Evolutionary conservation across 2,113 vertebrate genomes (phyloP).

Genomic region (Mormoops blainvillei): DNA sequence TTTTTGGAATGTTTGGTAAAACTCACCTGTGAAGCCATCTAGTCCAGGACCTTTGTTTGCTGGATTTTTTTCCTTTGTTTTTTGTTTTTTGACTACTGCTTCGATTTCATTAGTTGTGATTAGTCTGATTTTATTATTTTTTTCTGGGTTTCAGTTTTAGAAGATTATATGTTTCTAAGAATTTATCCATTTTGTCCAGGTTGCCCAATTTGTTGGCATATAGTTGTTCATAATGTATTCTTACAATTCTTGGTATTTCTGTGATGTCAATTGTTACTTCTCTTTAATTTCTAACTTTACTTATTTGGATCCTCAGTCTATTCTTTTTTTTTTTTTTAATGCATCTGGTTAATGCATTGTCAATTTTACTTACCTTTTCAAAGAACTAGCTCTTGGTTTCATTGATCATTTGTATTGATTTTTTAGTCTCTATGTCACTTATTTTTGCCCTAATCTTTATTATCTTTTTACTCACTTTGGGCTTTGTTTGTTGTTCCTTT

Average conservation of each 20-base stretch:
- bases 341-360: background rate
- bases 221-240: background rate
- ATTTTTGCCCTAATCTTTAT: background rate
- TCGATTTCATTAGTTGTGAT: background rate
- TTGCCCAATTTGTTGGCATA: background rate
- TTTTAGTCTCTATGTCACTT: background rate
- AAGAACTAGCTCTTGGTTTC: background rate
- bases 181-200: background rate
- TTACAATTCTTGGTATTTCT: background rate
- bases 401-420: background rate
- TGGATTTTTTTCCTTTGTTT: background rate
- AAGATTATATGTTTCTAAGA: background rate
- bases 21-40: background rate
- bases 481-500: background rate
- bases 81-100: background rate
- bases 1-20: background rate
- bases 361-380: background rate
- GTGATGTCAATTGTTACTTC: background rate
- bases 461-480: background rate
- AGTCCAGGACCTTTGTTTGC: background rate
- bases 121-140: background rate
- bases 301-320: background rate
- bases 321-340: too few species aligned
- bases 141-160: background rate
- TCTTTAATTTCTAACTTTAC: background rate